phyloP scores from a whole-genome alignment of 92 coral and sea anemone genomes.

The Galaxea fascicularis region DNA sequence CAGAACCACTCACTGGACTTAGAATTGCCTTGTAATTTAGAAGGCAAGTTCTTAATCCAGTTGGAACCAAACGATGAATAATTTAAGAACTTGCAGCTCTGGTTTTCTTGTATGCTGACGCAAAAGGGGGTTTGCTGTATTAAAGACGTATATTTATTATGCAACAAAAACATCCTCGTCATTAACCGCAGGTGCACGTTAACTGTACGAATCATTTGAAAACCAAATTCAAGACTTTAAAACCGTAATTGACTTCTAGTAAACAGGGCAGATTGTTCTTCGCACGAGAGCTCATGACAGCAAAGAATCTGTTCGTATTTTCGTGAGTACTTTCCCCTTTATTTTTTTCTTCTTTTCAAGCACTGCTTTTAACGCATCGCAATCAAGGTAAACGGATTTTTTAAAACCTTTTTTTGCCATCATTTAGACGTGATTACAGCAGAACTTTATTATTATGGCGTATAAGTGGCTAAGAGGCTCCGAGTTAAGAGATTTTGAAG shows the following conservation, averaged over 20 bases:
- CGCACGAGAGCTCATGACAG: not conserved
- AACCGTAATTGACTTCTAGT: conserved; percentile 30
- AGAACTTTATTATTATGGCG: too few relatives aligned
- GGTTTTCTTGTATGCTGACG: not conserved
- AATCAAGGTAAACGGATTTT: too few relatives aligned
- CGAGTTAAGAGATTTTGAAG: not conserved
- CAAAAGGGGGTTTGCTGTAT: conserved; percentile 11
- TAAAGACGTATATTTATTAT: conserved; percentile 14
- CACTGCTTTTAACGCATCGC: not conserved
- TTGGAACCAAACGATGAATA: conserved; percentile 27
- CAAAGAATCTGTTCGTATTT: not conserved
- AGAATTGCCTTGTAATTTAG: not conserved
- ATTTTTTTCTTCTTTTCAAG: not conserved
- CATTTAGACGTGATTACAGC: not conserved
- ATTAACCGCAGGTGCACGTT: conserved; percentile 14
- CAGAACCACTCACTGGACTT: not conserved
- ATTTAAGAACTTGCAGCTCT: conserved; percentile 17
- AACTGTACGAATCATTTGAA: not conserved
- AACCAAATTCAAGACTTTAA: conserved; percentile 14
- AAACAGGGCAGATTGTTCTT: conserved; percentile 1
- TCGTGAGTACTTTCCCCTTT: not conserved
- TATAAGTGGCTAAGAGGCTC: not conserved
- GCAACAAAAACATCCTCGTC: conserved; percentile 13
- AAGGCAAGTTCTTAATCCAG: not conserved
- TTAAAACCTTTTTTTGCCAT: not conserved